A percentile compares a stretch with the other conserved stretches of the same genome.
Evolutionary conservation across 1,140 invertebrate genomes (phyloP).

Genomic region (Cotesia vestalis): DNA sequence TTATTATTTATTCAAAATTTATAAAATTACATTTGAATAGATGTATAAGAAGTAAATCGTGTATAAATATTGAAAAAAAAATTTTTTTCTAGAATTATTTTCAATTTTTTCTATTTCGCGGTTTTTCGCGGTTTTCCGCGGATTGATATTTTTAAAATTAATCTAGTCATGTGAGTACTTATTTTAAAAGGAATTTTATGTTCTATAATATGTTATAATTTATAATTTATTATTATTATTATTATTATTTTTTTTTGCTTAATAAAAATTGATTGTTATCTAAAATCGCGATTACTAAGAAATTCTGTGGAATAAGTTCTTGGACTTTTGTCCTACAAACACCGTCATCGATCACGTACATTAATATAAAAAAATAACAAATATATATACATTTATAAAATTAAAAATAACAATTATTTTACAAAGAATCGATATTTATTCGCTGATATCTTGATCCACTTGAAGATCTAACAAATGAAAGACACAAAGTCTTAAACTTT

Average conservation of each 20-base stretch:
- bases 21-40: no score
- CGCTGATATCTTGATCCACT: conserved; percentile 31
- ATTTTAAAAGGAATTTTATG: no score
- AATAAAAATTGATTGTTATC: conserved; percentile 14
- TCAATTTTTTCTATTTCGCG: no score
- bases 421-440: background rate
- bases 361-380: background rate
- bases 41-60: no score
- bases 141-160: no score
- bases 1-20: no score
- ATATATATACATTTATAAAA: background rate
- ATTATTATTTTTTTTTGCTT: background rate
- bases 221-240: conserved; percentile 6
- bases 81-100: no score
- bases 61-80: no score
- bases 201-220: background rate
- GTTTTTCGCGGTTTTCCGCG: no score
- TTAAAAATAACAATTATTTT: background rate
- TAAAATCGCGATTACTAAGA: conserved; percentile 17
- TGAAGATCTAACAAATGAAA: conserved; percentile 13
- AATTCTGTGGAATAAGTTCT: conserved; percentile 1
- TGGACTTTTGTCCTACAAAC: conserved; percentile 17
- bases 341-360: conserved; percentile 16
- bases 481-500: background rate
- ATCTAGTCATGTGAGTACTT: no score